Evolutionary conservation across 2,888 invertebrate species (phyloP).

Genomic region (Dorcus hopei): DNA sequence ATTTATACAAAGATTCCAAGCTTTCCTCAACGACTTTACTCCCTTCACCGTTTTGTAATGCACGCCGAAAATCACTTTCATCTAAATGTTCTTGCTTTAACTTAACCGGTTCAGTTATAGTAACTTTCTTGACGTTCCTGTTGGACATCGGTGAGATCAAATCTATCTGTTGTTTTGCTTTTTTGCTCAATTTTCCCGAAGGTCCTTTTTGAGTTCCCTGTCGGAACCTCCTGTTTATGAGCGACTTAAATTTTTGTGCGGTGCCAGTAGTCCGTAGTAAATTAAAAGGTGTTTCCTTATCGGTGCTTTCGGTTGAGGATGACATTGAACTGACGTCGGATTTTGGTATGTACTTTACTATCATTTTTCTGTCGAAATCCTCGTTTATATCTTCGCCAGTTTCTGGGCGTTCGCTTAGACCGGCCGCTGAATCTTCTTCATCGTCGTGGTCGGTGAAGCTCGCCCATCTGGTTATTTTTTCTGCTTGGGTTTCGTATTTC

Average conservation of each 20-base stretch:
- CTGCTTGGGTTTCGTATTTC: constrained; percentile 56
- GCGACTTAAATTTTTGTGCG: constrained; percentile 10
- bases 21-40: constrained; percentile 20
- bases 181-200: constrained; percentile 4
- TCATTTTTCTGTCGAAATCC: not conserved
- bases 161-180: constrained; percentile 7
- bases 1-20: constrained; percentile 26
- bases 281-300: too few relatives aligned
- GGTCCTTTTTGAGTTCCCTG: not conserved
- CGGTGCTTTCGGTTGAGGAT: too few relatives aligned
- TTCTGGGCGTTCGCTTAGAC: not conserved
- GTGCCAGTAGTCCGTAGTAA: too few relatives aligned
- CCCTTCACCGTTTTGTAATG: too few relatives aligned
- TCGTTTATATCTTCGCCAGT: not conserved
- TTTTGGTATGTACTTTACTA: too few relatives aligned
- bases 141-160: not conserved
- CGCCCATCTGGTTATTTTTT: constrained; percentile 43
- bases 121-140: not conserved
- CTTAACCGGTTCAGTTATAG: not conserved
- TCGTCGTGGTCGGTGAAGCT: not conserved
- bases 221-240: constrained; percentile 11
- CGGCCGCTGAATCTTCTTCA: not conserved
- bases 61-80: not conserved
- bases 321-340: too few relatives aligned
- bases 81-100: not conserved